Conservation (phyloP, 2,888 invertebrate genomes). For the Microplitis manilae region DNA sequence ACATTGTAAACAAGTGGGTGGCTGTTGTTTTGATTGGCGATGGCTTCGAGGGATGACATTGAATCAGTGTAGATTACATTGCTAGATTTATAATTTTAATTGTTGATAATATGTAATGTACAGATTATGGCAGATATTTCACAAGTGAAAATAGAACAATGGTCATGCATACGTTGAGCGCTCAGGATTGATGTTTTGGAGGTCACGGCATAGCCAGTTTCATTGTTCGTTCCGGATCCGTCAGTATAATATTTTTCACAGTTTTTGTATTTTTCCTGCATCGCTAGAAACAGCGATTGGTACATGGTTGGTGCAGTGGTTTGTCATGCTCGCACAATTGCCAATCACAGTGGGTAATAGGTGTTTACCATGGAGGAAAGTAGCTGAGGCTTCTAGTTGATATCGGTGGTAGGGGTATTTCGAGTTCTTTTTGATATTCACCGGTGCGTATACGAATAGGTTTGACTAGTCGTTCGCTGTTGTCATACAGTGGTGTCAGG, state of each 20-base stretch:
- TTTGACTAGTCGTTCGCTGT: no score
- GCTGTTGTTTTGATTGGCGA: background rate
- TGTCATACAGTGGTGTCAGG: no score
- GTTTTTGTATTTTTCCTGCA: background rate
- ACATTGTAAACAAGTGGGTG: background rate
- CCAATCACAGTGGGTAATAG: background rate
- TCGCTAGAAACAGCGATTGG: background rate
- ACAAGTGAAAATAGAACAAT: background rate
- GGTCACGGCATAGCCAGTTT: background rate
- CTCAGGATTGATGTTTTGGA: background rate
- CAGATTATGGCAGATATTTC: background rate
- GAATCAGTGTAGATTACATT: background rate
- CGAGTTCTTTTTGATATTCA: no score
- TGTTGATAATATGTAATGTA: background rate
- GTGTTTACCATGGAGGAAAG: background rate
- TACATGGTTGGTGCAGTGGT: background rate
- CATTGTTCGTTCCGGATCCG: background rate
- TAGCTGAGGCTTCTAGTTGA: background rate
- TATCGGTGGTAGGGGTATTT: no score
- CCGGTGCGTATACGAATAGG: no score
- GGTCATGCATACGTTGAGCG: background rate
- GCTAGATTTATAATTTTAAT: background rate
- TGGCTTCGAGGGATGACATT: background rate
- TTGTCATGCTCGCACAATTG: background rate
- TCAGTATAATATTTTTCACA: background rate